These are phyloP conservation scores for Scaptomyza caliginosa DNA, from an alignment of 2,888 invertebrate species.

Conservation along the genomic window DNA sequence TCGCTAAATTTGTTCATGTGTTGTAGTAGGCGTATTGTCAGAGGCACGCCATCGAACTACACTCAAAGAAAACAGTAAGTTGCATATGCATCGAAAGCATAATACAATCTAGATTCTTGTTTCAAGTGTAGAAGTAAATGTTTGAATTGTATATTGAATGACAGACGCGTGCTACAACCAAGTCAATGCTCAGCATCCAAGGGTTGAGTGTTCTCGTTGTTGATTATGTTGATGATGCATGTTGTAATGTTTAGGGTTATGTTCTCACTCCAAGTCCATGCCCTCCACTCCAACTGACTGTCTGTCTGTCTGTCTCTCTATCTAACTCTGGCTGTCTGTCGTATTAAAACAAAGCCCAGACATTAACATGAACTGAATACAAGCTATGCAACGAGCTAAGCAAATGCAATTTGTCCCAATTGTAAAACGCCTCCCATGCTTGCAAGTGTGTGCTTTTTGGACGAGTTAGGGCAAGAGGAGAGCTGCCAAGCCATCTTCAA, in stretches of 20 bases:
- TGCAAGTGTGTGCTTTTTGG: background rate
- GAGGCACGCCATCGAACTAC: background rate
- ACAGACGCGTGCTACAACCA: constrained; percentile 60
- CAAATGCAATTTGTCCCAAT: constrained; percentile 82
- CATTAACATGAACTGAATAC: constrained; percentile 48
- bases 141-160: constrained; percentile 67
- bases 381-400: constrained; percentile 55
- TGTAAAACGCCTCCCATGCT: constrained; percentile 48
- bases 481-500: constrained; percentile 51
- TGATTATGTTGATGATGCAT: constrained; percentile 78
- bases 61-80: background rate
- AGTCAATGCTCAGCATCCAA: constrained; percentile 5
- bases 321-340: background rate
- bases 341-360: constrained; percentile 39
- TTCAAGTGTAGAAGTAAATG: constrained; percentile 42
- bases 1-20: constrained; percentile 59
- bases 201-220: constrained; percentile 33
- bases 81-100: too few relatives aligned
- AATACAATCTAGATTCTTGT: background rate
- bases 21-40: constrained; percentile 40
- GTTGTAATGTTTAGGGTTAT: constrained; percentile 76
- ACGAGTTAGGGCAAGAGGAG: background rate
- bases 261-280: constrained; percentile 34
- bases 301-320: background rate
- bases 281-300: background rate